Conservation (phyloP, 2,797 vertebrate genomes). For the Tolypeutes matacus region DNA sequence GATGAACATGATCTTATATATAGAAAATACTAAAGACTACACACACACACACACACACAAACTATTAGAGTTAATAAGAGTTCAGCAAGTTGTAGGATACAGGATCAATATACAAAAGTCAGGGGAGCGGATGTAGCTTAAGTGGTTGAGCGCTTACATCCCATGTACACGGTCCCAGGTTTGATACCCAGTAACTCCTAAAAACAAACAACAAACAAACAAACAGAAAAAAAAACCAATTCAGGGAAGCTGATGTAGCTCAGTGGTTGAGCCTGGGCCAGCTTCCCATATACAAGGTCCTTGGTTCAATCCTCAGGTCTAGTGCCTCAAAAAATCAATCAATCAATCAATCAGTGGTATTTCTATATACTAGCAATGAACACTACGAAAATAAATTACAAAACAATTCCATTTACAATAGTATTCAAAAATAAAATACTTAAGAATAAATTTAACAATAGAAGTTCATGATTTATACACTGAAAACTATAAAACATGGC, state of each 20-base stretch:
- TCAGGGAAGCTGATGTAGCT: no score
- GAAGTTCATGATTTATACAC: neutral
- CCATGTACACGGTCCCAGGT: no score
- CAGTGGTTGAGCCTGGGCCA: no score
- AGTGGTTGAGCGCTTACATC: no score
- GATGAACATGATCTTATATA: neutral
- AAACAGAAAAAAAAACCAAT: no score
- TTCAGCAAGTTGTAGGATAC: neutral
- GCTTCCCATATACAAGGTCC: no score
- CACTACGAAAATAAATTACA: neutral
- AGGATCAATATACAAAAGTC: neutral
- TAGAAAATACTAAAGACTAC: neutral
- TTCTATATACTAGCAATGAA: slow-evolving; percentile 14
- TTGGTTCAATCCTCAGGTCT: no score
- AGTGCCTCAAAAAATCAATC: no score
- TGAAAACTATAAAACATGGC: neutral
- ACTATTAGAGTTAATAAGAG: neutral
- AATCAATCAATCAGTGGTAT: neutral
- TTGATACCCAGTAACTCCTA: no score
- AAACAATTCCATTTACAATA: neutral
- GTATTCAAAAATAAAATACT: neutral
- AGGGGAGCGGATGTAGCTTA: no score
- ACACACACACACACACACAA: neutral
- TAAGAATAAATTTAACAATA: slow-evolving; percentile 2
- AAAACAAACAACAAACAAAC: no score